Conservation (phyloP, 2,113 vertebrate species). For the Prietella phreatophila region DNA sequence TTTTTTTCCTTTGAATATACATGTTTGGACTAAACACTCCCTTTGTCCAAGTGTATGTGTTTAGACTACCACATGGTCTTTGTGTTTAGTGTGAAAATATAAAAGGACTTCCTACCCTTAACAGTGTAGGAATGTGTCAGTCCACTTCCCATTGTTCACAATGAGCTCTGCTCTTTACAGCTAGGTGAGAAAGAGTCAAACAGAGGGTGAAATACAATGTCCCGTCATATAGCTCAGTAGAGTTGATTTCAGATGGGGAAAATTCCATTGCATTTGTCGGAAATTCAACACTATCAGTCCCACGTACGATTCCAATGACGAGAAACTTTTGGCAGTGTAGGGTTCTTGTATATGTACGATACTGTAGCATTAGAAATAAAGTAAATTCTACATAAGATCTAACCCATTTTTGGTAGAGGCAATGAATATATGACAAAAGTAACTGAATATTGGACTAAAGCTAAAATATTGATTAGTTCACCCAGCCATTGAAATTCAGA, state of each 20-base stretch:
- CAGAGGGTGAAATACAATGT: slow-evolving; percentile 63
- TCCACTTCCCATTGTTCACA: slow-evolving; percentile 69
- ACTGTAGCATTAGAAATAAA: not conserved
- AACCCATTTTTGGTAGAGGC: not conserved
- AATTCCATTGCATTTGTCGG: not conserved
- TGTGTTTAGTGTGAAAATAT: slow-evolving; percentile 73
- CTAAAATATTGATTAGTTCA: not conserved
- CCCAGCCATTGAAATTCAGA: not conserved
- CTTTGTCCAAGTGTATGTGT: slow-evolving; percentile 63
- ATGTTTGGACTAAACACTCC: slow-evolving; percentile 44
- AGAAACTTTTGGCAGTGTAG: not conserved
- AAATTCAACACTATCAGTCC: not conserved
- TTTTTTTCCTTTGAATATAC: not conserved
- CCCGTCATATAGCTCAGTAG: slow-evolving; percentile 25
- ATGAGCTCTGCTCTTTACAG: slow-evolving; percentile 72
- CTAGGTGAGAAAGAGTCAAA: slow-evolving; percentile 70
- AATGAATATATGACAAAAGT: not conserved
- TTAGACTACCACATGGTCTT: slow-evolving; percentile 70
- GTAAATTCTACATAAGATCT: not conserved
- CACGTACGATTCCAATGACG: not conserved
- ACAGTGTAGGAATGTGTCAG: slow-evolving; percentile 67
- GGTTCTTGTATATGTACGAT: too few species aligned
- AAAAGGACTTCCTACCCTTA: slow-evolving; percentile 74
- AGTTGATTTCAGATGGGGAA: not conserved
- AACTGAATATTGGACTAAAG: not conserved